Evolutionary conservation across 2,888 invertebrate species (phyloP).

Genomic region (Rhingia rostrata): DNA sequence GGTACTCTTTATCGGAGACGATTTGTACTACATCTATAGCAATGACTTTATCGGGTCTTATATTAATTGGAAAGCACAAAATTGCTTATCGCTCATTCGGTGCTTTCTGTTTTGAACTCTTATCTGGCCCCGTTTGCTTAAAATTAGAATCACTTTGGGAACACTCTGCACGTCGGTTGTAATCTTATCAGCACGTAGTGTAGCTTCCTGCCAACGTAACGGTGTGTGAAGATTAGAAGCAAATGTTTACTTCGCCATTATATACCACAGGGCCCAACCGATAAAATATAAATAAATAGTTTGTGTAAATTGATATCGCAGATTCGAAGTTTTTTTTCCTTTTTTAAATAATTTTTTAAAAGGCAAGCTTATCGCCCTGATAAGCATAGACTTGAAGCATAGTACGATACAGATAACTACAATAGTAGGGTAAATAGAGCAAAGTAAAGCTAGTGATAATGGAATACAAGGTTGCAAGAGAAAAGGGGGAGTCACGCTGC

Average conservation of each 20-base stretch:
- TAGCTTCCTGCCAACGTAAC: conserved; percentile 47
- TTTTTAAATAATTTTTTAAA: neutral
- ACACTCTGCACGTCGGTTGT: conserved; percentile 24
- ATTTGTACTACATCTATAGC: conserved; percentile 11
- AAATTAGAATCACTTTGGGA: conserved; percentile 37
- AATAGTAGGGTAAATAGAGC: conserved; percentile 38
- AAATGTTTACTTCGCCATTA: conserved; percentile 47
- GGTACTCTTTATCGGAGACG: conserved; percentile 3
- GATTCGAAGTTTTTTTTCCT: conserved; percentile 29
- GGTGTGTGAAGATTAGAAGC: conserved; percentile 15
- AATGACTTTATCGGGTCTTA: conserved; percentile 28
- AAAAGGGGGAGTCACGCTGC: neutral
- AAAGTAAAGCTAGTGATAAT: conserved; percentile 31
- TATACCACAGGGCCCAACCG: neutral
- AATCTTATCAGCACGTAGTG: conserved; percentile 53
- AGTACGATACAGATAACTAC: conserved; percentile 9
- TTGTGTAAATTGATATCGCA: conserved; percentile 18
- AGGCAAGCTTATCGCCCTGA: conserved; percentile 27
- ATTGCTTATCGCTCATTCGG: conserved; percentile 21
- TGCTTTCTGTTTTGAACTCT: conserved; percentile 40
- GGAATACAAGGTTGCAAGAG: neutral
- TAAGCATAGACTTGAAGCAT: conserved; percentile 43
- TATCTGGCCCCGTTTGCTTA: conserved; percentile 58
- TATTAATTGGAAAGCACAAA: conserved; percentile 40
- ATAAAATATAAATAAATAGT: conserved; percentile 29